A percentile compares a stretch with the other conserved stretches of the same genome.
Conservation (phyloP, 2,113 vertebrate genomes). For the Aleadryas rufinucha region DNA sequence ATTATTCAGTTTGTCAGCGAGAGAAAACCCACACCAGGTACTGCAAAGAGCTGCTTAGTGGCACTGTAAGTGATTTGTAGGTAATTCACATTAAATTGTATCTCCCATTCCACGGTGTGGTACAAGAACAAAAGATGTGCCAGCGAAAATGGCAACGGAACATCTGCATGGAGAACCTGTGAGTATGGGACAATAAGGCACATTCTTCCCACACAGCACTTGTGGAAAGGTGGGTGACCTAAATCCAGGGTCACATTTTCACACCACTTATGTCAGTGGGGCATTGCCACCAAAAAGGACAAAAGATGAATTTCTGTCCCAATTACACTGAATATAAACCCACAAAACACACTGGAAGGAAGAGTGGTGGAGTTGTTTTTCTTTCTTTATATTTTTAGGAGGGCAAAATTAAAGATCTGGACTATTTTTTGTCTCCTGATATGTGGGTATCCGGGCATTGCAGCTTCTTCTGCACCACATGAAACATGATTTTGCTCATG, state of each 20-base stretch:
- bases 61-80: slow-evolving; percentile 13
- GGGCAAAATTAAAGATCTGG: background rate
- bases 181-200: background rate
- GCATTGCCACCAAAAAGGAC: background rate
- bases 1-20: background rate
- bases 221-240: background rate
- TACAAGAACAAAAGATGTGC: background rate
- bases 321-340: background rate
- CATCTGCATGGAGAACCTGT: background rate
- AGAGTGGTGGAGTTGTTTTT: background rate
- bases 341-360: background rate
- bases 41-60: slow-evolving; percentile 24
- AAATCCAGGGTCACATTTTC: background rate
- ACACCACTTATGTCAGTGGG: background rate
- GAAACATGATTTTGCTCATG: background rate
- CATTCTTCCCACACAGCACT: background rate
- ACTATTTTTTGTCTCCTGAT: background rate
- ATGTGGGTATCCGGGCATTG: slow-evolving; percentile 10
- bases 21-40: slow-evolving; percentile 6
- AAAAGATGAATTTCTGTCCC: background rate
- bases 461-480: background rate
- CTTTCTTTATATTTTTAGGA: background rate
- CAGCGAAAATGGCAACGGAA: background rate
- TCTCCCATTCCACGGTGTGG: background rate
- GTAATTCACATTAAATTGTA: slow-evolving; percentile 47